Percentiles rank a stretch among this genome's conserved stretches.
phyloP scores from a whole-genome alignment of 2,113 vertebrate genomes.

The Argyrosomus japonicus region DNA sequence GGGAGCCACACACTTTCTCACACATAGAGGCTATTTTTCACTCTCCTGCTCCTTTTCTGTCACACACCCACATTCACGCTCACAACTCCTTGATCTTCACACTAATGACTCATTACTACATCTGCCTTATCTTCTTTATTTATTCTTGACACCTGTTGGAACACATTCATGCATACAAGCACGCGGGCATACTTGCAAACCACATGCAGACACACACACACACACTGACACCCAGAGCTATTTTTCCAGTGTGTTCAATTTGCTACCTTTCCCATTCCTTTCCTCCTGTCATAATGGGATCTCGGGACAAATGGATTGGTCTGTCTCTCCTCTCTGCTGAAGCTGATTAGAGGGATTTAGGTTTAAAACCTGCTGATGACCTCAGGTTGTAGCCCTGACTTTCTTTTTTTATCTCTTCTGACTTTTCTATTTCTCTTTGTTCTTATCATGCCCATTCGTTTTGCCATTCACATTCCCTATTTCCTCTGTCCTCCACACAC shows the following conservation, averaged over 20 bases:
- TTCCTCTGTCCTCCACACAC: not conserved
- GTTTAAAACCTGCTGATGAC: conserved; percentile 68
- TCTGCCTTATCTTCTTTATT: conserved; percentile 29
- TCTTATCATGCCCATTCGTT: conserved; percentile 42
- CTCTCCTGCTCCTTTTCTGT: not conserved
- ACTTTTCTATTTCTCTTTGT: conserved; percentile 60
- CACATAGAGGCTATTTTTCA: not conserved
- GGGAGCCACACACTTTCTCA: not conserved
- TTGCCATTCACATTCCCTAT: conserved; percentile 19
- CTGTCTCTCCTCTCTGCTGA: conserved; percentile 56
- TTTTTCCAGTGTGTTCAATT: conserved; percentile 62
- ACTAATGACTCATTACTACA: conserved; percentile 43
- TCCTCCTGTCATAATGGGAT: conserved; percentile 76
- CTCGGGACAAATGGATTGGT: conserved; percentile 68
- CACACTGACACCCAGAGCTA: conserved; percentile 10
- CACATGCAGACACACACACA: conserved; percentile 14
- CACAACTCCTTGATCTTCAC: conserved; percentile 12
- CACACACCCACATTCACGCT: conserved; percentile 10
- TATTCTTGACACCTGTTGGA: conserved; percentile 43
- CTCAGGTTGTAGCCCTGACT: conserved; percentile 51
- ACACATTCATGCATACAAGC: not conserved
- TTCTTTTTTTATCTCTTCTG: conserved; percentile 52
- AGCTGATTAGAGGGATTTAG: conserved; percentile 74
- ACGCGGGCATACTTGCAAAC: not conserved
- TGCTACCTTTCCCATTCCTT: conserved; percentile 58